Base-by-base conservation (phyloP, 2,797 vertebrate genomes). In the Acrossocheilus fasciatus region DNA sequence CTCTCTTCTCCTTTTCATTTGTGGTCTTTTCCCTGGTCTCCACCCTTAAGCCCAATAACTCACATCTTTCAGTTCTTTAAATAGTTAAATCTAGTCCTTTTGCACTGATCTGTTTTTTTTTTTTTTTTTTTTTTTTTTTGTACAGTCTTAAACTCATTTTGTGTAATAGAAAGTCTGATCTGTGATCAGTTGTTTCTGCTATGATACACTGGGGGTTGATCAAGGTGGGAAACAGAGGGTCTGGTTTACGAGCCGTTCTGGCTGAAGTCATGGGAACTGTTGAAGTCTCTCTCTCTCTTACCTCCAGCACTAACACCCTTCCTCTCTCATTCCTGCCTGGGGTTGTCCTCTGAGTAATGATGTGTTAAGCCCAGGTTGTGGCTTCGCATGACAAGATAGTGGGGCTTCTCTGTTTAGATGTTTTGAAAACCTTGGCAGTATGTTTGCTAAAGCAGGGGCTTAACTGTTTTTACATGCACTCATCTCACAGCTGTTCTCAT, bases 161-260 rank as follows among this genome's bases (percentile, higher is more conserved):
- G 34, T 41, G 50, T 23, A 4, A 23, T 47, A 50, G 72, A 43
- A 79, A 30, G 59, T 41, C 72, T 72, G 76, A 54, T 75, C 45
- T 52, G 26, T 57, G 62, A 54, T 82, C 80, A 41, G 79, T 52
- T 52, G 59, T 64, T 76, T 84, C 30, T 64, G 30, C 20, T 50
- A 26, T 66, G 30, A 73, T 64, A 50, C 82, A 76, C 73, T 64
- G 26, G 54, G 89, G 90, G 83, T 93, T 69, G 88, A 92, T 91
- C 90, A 89, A 78, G 86, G 80, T 88, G 88, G 80, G 77, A 92
- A 92, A 86, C 50, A 26, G 34, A 36, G 41, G 80, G 76, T 82
- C 89, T 92, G 91, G 93, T 92, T 54, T 89, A 91, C 90, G 89
- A 90, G 89, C 87, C 80, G 76, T 87, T 82, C 39, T 45, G 86